Percentiles rank a stretch among this genome's conserved stretches.
These are phyloP conservation scores for Troglohyphantes excavatus DNA, from an alignment of 2,888 invertebrate species.

Conservation along the genomic window DNA sequence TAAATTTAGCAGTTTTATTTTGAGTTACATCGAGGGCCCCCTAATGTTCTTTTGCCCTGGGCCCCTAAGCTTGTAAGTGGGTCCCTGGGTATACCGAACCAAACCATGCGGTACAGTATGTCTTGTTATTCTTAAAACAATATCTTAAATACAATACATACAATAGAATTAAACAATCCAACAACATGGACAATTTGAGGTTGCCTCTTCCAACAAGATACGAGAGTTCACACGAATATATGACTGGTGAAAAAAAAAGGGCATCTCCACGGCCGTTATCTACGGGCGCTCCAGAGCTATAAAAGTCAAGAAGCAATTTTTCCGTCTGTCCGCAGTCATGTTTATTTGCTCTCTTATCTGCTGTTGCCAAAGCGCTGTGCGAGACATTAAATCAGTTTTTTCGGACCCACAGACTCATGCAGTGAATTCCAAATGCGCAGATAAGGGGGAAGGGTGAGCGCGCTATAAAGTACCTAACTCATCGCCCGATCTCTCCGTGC, in stretches of 20 bases:
- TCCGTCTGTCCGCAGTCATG: conserved; percentile 69
- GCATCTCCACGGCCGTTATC: conserved; percentile 34
- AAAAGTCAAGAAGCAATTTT: conserved; percentile 74
- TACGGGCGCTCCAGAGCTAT: conserved; percentile 39
- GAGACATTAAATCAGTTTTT: conserved; percentile 72
- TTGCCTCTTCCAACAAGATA: too few relatives aligned
- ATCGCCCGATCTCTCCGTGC: neutral
- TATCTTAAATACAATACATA: too few relatives aligned
- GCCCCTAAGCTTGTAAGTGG: too few relatives aligned
- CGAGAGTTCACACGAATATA: too few relatives aligned
- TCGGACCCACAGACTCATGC: conserved; percentile 45
- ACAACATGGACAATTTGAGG: too few relatives aligned
- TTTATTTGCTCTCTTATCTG: conserved; percentile 71
- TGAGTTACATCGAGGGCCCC: too few relatives aligned
- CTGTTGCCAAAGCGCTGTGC: conserved; percentile 55
- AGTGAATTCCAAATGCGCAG: conserved; percentile 58
- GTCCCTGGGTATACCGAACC: too few relatives aligned
- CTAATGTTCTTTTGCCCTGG: too few relatives aligned
- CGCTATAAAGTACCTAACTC: conserved; percentile 41
- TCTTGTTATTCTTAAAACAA: too few relatives aligned
- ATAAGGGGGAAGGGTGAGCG: conserved; percentile 10
- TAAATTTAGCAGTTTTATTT: too few relatives aligned
- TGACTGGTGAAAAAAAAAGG: neutral
- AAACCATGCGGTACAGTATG: too few relatives aligned
- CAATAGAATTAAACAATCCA: too few relatives aligned